These are phyloP conservation scores for Chlorospingus semifuscus DNA, from an alignment of 2,797 vertebrate species.

Conservation along the genomic window DNA sequence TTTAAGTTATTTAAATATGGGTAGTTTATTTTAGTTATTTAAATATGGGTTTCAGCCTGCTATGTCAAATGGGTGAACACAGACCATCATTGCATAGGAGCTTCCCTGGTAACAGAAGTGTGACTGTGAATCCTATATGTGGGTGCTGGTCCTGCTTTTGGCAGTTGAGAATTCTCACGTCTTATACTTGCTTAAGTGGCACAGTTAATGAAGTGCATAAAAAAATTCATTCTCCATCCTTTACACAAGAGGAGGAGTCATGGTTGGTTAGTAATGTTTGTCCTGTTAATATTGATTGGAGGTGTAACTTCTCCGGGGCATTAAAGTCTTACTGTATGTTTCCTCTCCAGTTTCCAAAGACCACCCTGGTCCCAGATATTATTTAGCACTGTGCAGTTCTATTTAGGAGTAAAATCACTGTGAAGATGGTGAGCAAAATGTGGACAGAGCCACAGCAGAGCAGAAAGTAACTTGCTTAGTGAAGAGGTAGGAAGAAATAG, in stretches of 20 bases:
- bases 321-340: neutral
- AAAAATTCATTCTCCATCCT: neutral
- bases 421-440: neutral
- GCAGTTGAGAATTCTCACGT: neutral
- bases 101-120: neutral
- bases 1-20: too few species aligned
- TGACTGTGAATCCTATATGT: neutral
- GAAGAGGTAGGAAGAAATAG: neutral
- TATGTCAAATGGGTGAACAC: neutral
- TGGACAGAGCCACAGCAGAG: neutral
- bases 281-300: rapidly evolving
- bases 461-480: neutral
- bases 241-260: neutral
- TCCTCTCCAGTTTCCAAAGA: neutral
- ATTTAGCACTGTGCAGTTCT: neutral
- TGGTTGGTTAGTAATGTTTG: rapidly evolving
- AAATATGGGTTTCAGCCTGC: neutral
- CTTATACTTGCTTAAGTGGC: neutral
- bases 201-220: neutral
- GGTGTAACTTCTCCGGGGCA: neutral
- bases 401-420: neutral
- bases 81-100: neutral
- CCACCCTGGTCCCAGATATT: neutral
- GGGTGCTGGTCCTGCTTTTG: neutral
- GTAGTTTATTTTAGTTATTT: neutral